Evolutionary conservation across 2,113 vertebrate species (phyloP).

Genomic region (Zapornia atra): DNA sequence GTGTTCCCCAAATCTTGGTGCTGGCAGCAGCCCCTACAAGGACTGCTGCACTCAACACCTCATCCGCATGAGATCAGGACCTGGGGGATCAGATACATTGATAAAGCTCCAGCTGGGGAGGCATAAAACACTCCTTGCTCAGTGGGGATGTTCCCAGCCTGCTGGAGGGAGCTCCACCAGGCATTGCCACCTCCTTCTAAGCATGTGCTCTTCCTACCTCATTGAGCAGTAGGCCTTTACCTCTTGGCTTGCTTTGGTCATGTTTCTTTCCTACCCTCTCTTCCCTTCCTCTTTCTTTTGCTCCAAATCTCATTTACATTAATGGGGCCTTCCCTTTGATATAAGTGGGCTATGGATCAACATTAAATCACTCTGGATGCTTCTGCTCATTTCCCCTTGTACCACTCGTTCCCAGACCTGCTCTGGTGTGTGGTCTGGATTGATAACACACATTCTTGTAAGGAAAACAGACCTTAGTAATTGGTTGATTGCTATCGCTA

Average conservation of each 20-base stretch:
- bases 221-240: neutral
- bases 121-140: neutral
- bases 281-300: neutral
- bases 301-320: neutral
- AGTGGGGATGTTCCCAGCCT: neutral
- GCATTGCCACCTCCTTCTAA: neutral
- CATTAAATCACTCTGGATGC: neutral
- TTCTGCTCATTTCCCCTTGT: neutral
- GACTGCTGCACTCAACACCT: neutral
- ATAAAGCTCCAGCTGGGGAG: neutral
- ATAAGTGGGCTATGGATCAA: neutral
- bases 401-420: neutral
- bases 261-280: neutral
- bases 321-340: neutral
- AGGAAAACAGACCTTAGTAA: neutral
- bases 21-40: neutral
- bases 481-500: neutral
- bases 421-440: neutral
- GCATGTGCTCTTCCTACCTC: neutral
- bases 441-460: neutral
- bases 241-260: neutral
- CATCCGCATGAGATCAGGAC: neutral
- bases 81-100: neutral
- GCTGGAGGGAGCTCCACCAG: neutral
- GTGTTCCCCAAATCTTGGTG: neutral